Base-by-base conservation (phyloP, 2,888 invertebrate species). In the Vesta saturnalis region DNA sequence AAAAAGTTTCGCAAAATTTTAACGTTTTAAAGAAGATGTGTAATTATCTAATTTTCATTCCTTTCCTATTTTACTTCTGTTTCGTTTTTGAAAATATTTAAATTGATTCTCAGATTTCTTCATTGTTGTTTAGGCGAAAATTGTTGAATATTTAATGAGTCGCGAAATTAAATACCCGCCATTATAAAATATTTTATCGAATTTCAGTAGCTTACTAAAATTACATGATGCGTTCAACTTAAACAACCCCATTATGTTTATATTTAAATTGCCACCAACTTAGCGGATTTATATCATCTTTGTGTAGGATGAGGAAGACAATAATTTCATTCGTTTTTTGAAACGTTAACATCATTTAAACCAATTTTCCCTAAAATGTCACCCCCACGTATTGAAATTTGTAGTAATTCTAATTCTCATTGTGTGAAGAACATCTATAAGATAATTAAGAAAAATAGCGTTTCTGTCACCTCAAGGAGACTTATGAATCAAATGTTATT, bases 1-100 rank as follows among this genome's bases (percentile, higher is more conserved):
- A n/a, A n/a, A n/a, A n/a, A n/a, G n/a, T n/a, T n/a, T n/a, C n/a
- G n/a, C n/a, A n/a, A n/a, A n/a, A n/a, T n/a, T n/a, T n/a, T n/a
- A n/a, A n/a, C 39, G 39, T 39, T 2, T 1, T n/a, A 12, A 46
- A 49, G 1, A n/a, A n/a, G n/a, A n/a, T 8, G 21, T 60, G 18
- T 60, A 49, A 60, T 60, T 60, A 60, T 60, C 60, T 49, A 60
- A 60, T 60, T 60, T 60, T 59, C 19, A n/a, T 39, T 39, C 39
- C 39, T 39, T 39, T n/a, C 12, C 39, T 2, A 39, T 39, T 39
- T 39, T n/a, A n/a, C n/a, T n/a, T n/a, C n/a, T n/a, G n/a, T n/a
- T n/a, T n/a, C n/a, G n/a, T n/a, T n/a, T 39, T 39, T 4, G 3
- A 23, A 5, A n/a, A n/a, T 39, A 39, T 39, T 39, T 39, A 39